Base-by-base conservation (phyloP, 1,140 invertebrate genomes). In the Drosophila tani region DNA sequence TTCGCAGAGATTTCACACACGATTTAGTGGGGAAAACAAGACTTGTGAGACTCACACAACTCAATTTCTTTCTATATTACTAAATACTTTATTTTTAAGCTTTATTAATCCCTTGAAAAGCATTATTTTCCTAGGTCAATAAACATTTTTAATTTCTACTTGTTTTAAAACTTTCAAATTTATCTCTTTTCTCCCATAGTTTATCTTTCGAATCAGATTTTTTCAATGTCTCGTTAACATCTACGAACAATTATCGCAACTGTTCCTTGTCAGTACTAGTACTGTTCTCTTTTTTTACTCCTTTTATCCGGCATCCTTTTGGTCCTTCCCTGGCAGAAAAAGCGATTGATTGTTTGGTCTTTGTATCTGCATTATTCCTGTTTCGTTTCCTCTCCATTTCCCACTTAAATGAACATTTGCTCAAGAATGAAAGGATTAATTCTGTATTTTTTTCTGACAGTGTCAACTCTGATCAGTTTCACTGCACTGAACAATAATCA, bases 151-250 rank as follows among this genome's bases (percentile, higher is more conserved):
- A 14, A 0, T 43, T 17, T 17, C n/a, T 43, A 8, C 3, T 43
- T 2, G 32, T 9, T 2, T 35, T 8, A 32, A 32, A 35, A 11
- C 29, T 29, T 5, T 3, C 43, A 11, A 17, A 32, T 9, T 35
- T 1, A 17, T 35, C 21, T 63, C 5, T 45, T 7, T 46, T 62
- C 17, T 17, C 19, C 15, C 19, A 17, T 41, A 45, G 32, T 62
- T 66, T 15, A 27, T 63, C 24, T 15, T 29, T 38, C n/a, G 27
- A 32, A n/a, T 38, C 8, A 35, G 14, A 21, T 63, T 64, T 47
- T 46, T 67, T 67, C 64, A 64, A 67, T 67, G 58, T 67, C 64
- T 63, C 58, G 64, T 67, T 67, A 67, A 64, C 58, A 47, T 67
- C 64, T 38, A 67, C 64, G 17, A 67, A 43, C 64, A 64, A 67